A percentile compares a stretch with the other conserved stretches of the same genome.
These are phyloP conservation scores for Cyclopterus lumpus DNA, from an alignment of 2,797 vertebrate genomes.

Conservation along the genomic window DNA sequence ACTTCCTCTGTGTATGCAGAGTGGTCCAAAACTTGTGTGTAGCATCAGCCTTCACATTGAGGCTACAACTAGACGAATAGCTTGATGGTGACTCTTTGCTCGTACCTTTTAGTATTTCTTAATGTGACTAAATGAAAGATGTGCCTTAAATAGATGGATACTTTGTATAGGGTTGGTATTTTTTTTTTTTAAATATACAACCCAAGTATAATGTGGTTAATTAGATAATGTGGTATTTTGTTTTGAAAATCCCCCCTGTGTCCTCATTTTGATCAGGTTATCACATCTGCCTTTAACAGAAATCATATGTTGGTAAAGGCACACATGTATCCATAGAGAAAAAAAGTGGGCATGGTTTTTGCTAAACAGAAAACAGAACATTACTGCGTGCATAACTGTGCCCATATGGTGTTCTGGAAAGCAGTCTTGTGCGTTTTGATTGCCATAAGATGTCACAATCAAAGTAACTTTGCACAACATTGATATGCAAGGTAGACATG, in stretches of 20 bases:
- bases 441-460: conserved; percentile 44
- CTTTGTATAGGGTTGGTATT: not conserved
- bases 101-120: not conserved
- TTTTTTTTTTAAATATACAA: not conserved
- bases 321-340: conserved; percentile 5
- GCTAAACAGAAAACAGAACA: conserved; percentile 37
- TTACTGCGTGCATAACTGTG: conserved; percentile 25
- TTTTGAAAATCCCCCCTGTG: conserved; percentile 1
- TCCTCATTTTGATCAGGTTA: not conserved
- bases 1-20: conserved; percentile 19
- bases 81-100: conserved; percentile 3
- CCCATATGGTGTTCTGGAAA: conserved; percentile 17
- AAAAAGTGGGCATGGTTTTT: conserved; percentile 15
- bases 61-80: not conserved
- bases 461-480: conserved; percentile 51
- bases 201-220: not conserved
- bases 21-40: not conserved
- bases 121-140: not conserved
- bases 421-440: conserved; percentile 29
- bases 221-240: not conserved
- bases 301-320: conserved; percentile 5
- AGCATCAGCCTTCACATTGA: not conserved
- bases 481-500: conserved; percentile 50
- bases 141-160: not conserved
- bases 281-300: not conserved